Evolutionary conservation across 2,113 vertebrate genomes (phyloP), one percentile per base, ranked within the genome.

Genomic region (Alectura lathami): DNA sequence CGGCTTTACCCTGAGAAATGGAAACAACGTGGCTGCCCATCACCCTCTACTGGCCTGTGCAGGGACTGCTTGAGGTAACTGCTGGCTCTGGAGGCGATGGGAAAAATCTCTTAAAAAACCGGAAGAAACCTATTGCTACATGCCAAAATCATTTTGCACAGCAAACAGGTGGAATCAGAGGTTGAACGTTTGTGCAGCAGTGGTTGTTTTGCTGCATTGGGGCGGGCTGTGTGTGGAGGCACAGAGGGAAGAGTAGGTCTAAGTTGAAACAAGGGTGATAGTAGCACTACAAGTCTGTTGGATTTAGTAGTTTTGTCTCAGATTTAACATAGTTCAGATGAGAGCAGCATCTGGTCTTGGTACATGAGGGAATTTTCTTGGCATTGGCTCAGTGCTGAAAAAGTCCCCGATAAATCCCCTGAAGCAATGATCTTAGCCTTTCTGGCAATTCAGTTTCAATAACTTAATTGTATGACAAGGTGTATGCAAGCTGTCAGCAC

Each of bases 11-110:
- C 60, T 53, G 1, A 16, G 38, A 7, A 15, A 24, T 11, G 60
- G 21, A 66, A 9, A 4, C 85, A 51, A 2, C 23, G 82, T 30
- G 72, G 87, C 32, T 88, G 45, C 79, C 87, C 94, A 90, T 34
- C 80, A 40, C 94, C 94, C 93, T 96, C 96, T 97, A 6, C 95
- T 88, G 95, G 95, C 47, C 82, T 64, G 10, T 53, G 64, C 75
- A 51, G 87, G 93, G 29, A 93, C 63, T 85, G 92, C 92, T 51
- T 6, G 34, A 53, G 74, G 56, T 1, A 4, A 2, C 47, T 2
- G 0, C n/a, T 15, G 26, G 15, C 26, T 48, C 45, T 2, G 9
- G 1, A 3, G 16, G 38, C 2, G 7, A 8, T 17, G 36, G 50
- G 11, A 20, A 74, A 74, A 60, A 56, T 3, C 32, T 23, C 43